Evolutionary conservation across 2,797 vertebrate species (phyloP).

Genomic region (Tragelaphus eurycerus): DNA sequence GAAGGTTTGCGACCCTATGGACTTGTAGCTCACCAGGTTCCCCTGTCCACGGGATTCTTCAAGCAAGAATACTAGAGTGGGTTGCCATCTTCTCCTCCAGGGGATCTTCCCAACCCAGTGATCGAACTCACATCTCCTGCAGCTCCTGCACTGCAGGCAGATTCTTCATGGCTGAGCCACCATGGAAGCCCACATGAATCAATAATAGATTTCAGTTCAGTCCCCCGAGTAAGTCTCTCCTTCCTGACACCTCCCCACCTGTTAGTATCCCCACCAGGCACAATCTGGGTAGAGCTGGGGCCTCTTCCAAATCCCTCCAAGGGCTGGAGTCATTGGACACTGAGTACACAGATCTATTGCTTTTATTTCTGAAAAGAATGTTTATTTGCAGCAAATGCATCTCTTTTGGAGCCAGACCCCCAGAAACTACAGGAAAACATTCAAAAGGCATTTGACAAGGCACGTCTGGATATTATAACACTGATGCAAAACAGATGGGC

Average conservation of each 20-base stretch:
- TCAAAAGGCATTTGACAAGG: conserved; percentile 22
- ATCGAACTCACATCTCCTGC: neutral
- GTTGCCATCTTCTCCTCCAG: neutral
- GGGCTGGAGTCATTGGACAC: neutral
- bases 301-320: neutral
- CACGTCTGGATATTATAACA: neutral
- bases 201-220: neutral
- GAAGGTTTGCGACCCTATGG: neutral
- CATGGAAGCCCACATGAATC: neutral
- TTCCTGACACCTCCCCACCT: neutral
- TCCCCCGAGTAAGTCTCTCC: neutral
- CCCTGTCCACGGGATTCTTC: neutral
- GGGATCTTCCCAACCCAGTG: neutral
- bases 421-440: neutral
- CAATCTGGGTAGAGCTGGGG: neutral
- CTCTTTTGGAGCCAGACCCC: neutral
- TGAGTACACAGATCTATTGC: neutral
- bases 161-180: neutral
- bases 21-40: neutral
- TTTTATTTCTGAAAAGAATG: neutral
- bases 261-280: neutral
- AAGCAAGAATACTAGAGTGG: neutral
- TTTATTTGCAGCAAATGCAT: neutral
- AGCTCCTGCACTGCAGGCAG: neutral
- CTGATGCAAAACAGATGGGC: conserved; percentile 26